A percentile compares a stretch with the other conserved stretches of the same genome.
Conservation (phyloP, 92 coral and sea anemone species). For the Palythoa grandis region DNA sequence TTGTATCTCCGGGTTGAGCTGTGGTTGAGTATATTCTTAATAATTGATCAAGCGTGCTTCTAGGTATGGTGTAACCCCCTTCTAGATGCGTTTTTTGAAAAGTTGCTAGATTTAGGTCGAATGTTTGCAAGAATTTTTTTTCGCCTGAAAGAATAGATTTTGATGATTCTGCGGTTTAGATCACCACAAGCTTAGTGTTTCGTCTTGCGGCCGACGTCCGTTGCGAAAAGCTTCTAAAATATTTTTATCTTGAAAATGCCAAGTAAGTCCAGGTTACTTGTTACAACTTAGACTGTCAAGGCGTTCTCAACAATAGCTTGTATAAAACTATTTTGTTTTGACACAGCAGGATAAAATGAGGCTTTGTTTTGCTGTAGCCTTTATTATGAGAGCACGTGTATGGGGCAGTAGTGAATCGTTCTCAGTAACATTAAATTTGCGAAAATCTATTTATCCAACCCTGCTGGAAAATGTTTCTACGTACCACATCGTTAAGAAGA, state of each 20-base stretch:
- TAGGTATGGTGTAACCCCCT: neutral
- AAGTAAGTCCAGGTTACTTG: neutral
- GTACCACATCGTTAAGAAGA: neutral
- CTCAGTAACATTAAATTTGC: neutral
- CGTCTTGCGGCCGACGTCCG: neutral
- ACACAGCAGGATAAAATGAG: neutral
- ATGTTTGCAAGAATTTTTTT: too few relatives aligned
- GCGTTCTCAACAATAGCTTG: neutral
- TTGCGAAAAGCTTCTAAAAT: neutral
- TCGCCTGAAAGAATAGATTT: neutral
- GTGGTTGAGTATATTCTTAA: neutral
- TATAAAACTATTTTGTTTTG: neutral
- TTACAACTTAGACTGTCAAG: neutral
- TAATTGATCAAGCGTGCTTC: conserved; percentile 25
- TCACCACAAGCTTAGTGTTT: neutral
- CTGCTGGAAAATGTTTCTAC: neutral
- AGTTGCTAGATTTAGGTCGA: neutral
- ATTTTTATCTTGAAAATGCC: neutral
- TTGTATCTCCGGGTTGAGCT: too few relatives aligned
- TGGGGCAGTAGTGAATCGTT: neutral
- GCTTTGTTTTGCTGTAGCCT: neutral
- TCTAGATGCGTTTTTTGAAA: neutral
- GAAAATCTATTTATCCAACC: neutral
- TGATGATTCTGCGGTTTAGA: neutral
- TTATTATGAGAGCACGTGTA: neutral